Evolutionary conservation across 2,888 invertebrate species (phyloP), one percentile per base, ranked within the genome.

Genomic region (Mesorhabditis spiculigera): DNA sequence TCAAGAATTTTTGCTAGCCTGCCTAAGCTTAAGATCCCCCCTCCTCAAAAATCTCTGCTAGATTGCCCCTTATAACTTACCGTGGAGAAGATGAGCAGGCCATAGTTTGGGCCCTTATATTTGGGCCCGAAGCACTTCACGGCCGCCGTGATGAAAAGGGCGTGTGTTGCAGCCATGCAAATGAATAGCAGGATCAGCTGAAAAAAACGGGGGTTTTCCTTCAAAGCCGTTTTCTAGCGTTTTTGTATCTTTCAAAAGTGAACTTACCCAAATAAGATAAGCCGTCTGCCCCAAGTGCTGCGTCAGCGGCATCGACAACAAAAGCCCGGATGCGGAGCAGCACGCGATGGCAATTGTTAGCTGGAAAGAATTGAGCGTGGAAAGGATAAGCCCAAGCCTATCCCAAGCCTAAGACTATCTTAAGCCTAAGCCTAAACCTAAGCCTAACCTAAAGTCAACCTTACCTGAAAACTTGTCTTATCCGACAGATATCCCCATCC

Each of bases 401-500:
- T n/a, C n/a, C n/a, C n/a, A n/a, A n/a, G n/a, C n/a, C n/a, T n/a
- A n/a, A n/a, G n/a, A n/a, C n/a, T n/a, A n/a, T n/a, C n/a, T n/a
- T n/a, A n/a, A n/a, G n/a, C n/a, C n/a, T n/a, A n/a, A n/a, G n/a
- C n/a, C n/a, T n/a, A n/a, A n/a, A n/a, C n/a, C n/a, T n/a, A n/a
- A n/a, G n/a, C n/a, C n/a, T 50, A 67, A 28, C 4, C 63, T 62
- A n/a, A n/a, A 5, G 10, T 44, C 8, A 16, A 50, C 44, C 43
- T n/a, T 42, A 87, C 88, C 82, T 86, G 87, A 77, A 87, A 88
- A 58, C 86, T 85, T 28, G 85, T 86, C 72, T 79, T 85, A 75
- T 88, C 88, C 67, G 86, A 86, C 42, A 88, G 45, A 43, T 81
- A 73, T 10, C 89, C 89, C 89, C 89, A 89, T 41, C 86, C 73